Evolutionary conservation across 2,888 invertebrate genomes (phyloP).

Genomic region (Lepidonotus clava): DNA sequence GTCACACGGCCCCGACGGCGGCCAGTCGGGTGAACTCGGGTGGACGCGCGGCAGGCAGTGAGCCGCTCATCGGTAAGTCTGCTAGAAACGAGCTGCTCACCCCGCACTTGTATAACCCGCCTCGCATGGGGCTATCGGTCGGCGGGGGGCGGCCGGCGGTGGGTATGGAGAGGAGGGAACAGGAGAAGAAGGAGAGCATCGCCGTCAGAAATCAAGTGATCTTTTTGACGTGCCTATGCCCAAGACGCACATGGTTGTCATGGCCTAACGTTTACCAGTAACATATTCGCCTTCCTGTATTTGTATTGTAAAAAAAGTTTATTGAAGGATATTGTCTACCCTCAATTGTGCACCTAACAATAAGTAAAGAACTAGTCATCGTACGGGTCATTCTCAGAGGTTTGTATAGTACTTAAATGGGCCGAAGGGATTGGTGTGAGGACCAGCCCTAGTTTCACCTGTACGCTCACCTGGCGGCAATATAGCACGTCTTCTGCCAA

Average conservation of each 20-base stretch:
- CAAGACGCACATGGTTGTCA: too few relatives aligned
- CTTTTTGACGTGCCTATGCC: too few relatives aligned
- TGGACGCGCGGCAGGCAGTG: not conserved
- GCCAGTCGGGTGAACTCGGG: slow-evolving; percentile 29
- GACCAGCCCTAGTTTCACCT: slow-evolving; percentile 26
- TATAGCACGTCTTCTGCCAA: slow-evolving; percentile 32
- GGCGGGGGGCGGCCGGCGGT: not conserved
- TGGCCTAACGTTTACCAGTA: too few relatives aligned
- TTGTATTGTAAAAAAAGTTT: too few relatives aligned
- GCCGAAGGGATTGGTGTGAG: not conserved
- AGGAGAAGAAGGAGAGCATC: too few relatives aligned
- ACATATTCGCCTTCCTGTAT: too few relatives aligned
- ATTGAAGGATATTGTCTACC: too few relatives aligned
- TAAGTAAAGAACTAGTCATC: too few relatives aligned
- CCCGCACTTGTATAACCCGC: slow-evolving; percentile 46
- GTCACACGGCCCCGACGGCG: not conserved
- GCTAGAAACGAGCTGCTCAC: not conserved
- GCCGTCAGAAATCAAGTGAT: too few relatives aligned
- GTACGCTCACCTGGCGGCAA: not conserved
- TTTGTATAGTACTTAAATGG: not conserved
- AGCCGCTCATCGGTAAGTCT: not conserved
- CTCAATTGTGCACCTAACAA: too few relatives aligned
- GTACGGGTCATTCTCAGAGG: too few relatives aligned
- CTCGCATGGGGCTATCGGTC: not conserved
- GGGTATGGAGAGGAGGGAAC: not conserved